phyloP scores from a whole-genome alignment of 2,797 vertebrate species.

The Labroides dimidiatus region DNA sequence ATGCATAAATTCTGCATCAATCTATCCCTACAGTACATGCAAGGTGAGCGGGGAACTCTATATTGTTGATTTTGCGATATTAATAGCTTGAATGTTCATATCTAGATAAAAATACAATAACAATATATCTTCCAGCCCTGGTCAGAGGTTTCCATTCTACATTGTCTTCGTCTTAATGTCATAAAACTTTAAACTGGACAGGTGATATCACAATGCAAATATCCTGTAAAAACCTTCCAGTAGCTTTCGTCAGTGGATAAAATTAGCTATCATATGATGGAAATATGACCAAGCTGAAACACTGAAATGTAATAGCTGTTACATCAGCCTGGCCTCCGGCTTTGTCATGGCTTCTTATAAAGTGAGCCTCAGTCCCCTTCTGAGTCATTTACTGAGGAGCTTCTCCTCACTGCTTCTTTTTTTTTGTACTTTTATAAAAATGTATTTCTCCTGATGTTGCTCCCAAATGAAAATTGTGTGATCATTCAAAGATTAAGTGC shows the following conservation, averaged over 20 bases:
- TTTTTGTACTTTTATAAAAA: background rate
- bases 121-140: too few relatives aligned
- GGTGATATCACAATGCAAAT: background rate
- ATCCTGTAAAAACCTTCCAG: background rate
- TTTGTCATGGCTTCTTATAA: slow-evolving; percentile 1
- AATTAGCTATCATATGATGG: too few relatives aligned
- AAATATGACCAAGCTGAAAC: background rate
- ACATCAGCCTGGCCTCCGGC: slow-evolving; percentile 11
- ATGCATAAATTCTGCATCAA: too few relatives aligned
- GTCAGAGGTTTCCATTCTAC: background rate
- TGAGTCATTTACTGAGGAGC: background rate
- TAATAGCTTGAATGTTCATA: too few relatives aligned
- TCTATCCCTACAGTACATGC: too few relatives aligned
- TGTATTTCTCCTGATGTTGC: background rate
- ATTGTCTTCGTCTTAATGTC: too few relatives aligned
- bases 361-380: slow-evolving; percentile 1
- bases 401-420: background rate
- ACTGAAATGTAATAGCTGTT: background rate
- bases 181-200: too few relatives aligned
- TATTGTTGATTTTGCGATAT: too few relatives aligned
- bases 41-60: too few relatives aligned
- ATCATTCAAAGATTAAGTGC: background rate
- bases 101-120: too few relatives aligned
- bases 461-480: background rate
- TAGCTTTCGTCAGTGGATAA: background rate